phyloP scores from a whole-genome alignment of 2,113 vertebrate genomes.

The Paraplagusia blochii region DNA sequence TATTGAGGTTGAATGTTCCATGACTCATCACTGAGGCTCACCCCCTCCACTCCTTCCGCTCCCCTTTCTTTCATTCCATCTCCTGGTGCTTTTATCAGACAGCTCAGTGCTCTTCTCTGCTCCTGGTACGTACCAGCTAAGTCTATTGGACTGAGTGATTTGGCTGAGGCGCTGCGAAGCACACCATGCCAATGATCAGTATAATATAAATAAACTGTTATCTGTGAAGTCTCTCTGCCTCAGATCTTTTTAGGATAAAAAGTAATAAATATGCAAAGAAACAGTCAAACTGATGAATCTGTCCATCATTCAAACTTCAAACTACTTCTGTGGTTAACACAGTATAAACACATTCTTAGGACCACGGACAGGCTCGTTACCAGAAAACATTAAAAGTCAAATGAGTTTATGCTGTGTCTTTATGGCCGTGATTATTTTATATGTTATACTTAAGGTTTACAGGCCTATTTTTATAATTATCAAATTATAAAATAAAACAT shows the following conservation, averaged over 20 bases:
- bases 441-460: no score
- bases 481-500: no score
- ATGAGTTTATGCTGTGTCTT: no score
- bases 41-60: neutral
- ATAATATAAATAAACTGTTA: constrained; percentile 63
- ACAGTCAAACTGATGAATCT: constrained; percentile 64
- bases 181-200: constrained; percentile 54
- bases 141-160: constrained; percentile 58
- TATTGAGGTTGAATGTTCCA: constrained; percentile 24
- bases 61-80: constrained; percentile 12
- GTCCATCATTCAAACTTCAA: constrained; percentile 51
- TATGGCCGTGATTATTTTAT: no score
- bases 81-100: constrained; percentile 12
- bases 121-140: constrained; percentile 25
- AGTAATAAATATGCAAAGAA: constrained; percentile 70
- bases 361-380: no score
- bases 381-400: no score
- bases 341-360: no score
- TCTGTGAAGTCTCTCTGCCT: constrained; percentile 67
- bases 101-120: constrained; percentile 14
- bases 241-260: constrained; percentile 29
- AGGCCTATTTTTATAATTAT: no score
- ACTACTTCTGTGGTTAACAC: constrained; percentile 20
- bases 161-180: constrained; percentile 63
- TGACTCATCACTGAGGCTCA: constrained; percentile 22